Evolutionary conservation across 2,888 invertebrate genomes (phyloP), one percentile per base, ranked within the genome.

Genomic region (Ephialtes manifestator): DNA sequence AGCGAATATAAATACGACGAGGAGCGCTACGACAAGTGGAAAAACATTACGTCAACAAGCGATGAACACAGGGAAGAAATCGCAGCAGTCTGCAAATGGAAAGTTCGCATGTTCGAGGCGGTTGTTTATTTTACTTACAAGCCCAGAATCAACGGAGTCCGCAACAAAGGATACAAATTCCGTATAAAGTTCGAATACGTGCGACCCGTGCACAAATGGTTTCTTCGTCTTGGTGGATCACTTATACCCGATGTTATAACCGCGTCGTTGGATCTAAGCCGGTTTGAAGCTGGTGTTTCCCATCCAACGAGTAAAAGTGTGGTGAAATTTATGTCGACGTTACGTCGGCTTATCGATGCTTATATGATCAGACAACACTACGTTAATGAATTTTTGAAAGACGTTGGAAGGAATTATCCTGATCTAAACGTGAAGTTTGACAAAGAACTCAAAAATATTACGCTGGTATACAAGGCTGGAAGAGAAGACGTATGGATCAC

Each of bases 201-300:
- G 10, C 65, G 48, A 4, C 10, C 63, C 13, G 10, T 81, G 3
- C 65, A 84, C 7, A 84, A 74, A 53, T 88, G 87, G 88, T 76
- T 53, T 53, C 18, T 87, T 7, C 70, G 68, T 4, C 53, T 10
- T 15, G 83, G 81, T 46, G 35, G 18, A 10, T 78, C 81, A 2
- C 71, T 31, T 4, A 11, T 88, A 0, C 88, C 88, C 15, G 51
- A 28, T 15, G 43, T 51, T 15, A 24, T 67, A 1, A 20, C 18
- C 5, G 39, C 39, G 39, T 10, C 10, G 2, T 28, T 71, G 48
- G 58, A 7, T 15, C 28, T 71, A n/a, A 10, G 8, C 1, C 18
- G 24, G 8, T 71, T 63, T 7, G 55, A 60, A 15, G 2, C 18
- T 7, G 77, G 75, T 15, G 28, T 48, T 11, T 28, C 15, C 18